Evolutionary conservation across 2,113 vertebrate species (phyloP).

Genomic region (Lophotis ruficrista): DNA sequence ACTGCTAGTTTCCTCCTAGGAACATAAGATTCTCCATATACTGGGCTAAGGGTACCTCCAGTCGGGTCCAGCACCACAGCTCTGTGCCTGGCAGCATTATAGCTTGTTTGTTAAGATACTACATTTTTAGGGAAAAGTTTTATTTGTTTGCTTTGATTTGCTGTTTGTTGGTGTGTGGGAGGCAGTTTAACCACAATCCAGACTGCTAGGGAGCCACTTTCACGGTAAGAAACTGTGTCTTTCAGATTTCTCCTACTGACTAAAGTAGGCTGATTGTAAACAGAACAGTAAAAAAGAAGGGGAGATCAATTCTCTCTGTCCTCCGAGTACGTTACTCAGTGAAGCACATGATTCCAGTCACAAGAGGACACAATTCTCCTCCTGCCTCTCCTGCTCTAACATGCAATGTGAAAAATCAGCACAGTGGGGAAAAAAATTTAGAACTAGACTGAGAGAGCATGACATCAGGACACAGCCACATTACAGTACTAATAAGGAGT

Average conservation of each 20-base stretch:
- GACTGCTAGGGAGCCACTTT: background rate
- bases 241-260: background rate
- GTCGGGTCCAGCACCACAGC: background rate
- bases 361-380: background rate
- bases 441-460: background rate
- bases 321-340: fast-evolving
- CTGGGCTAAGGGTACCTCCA: background rate
- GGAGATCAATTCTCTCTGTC: background rate
- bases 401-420: background rate
- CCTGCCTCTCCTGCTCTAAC: background rate
- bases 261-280: background rate
- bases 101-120: background rate
- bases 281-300: background rate
- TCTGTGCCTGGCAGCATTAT: background rate
- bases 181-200: conserved; percentile 15
- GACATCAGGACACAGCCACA: background rate
- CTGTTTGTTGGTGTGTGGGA: background rate
- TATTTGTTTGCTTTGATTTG: background rate
- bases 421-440: background rate
- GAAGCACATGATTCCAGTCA: background rate
- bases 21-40: background rate
- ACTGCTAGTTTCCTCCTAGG: background rate
- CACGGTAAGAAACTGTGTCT: background rate
- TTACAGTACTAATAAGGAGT: background rate
- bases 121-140: background rate